phyloP scores from a whole-genome alignment of 2,888 invertebrate genomes.

The Dicyrtoma fusca region DNA sequence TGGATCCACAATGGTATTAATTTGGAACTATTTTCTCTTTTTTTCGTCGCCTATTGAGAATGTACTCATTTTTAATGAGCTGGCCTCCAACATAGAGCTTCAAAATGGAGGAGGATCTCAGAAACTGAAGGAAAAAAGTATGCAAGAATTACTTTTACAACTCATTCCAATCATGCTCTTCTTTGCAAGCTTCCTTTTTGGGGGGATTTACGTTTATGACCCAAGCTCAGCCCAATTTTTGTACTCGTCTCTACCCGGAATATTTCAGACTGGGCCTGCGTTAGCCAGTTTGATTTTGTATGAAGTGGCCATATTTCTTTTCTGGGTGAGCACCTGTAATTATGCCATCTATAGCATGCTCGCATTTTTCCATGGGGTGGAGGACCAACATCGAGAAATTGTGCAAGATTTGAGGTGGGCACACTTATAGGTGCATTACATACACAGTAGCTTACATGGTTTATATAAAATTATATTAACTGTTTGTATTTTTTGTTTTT shows the following conservation, averaged over 20 bases:
- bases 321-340: slow-evolving; percentile 12
- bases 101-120: too few relatives aligned
- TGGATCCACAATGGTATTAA: not conserved
- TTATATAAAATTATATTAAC: too few relatives aligned
- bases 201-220: not conserved
- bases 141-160: not conserved
- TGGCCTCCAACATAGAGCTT: not conserved
- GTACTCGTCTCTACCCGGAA: not conserved
- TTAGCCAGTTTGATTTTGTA: not conserved
- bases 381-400: not conserved
- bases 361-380: not conserved
- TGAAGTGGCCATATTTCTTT: not conserved
- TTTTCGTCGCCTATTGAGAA: not conserved
- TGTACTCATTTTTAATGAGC: not conserved
- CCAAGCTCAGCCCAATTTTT: not conserved
- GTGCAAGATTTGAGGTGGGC: too few relatives aligned
- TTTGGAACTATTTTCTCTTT: slow-evolving; percentile 9
- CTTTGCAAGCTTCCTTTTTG: not conserved
- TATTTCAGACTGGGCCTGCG: not conserved
- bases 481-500: too few relatives aligned
- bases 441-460: too few relatives aligned
- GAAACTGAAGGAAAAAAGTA: not conserved
- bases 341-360: not conserved
- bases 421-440: too few relatives aligned
- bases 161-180: not conserved